Percentiles rank a stretch among this genome's conserved stretches.
These are phyloP conservation scores for Ammodytes marinus DNA, from an alignment of 2,113 vertebrate species.

Conservation along the genomic window DNA sequence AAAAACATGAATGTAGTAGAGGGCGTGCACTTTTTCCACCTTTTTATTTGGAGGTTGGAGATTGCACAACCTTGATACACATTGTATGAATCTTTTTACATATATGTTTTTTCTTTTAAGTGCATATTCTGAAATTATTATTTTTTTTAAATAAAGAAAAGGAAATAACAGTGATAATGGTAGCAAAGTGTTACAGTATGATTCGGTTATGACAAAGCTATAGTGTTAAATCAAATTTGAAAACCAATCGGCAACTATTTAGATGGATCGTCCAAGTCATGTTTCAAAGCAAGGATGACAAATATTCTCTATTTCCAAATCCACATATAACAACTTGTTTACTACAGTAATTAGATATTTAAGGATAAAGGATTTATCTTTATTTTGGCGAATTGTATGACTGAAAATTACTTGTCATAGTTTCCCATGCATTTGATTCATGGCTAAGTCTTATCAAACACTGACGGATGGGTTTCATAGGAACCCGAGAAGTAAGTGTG, in stretches of 20 bases:
- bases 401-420: background rate
- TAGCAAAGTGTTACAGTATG: background rate
- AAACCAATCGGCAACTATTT: background rate
- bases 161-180: background rate
- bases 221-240: background rate
- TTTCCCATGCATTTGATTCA: background rate
- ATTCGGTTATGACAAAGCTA: background rate
- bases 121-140: too few relatives aligned
- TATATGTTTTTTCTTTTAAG: too few relatives aligned
- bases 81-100: too few relatives aligned
- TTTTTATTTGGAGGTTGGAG: background rate
- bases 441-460: background rate
- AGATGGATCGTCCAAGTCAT: background rate
- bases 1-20: background rate
- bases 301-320: background rate
- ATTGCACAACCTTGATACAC: background rate
- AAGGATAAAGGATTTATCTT: background rate
- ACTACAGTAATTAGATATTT: too few relatives aligned
- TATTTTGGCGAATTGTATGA: background rate
- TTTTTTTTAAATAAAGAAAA: too few relatives aligned
- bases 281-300: background rate
- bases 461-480: conserved; percentile 5
- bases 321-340: background rate
- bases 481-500: conserved; percentile 9
- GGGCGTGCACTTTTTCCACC: background rate